Evolutionary conservation across 2,888 invertebrate genomes (phyloP).

Genomic region (Coelinius sp.): DNA sequence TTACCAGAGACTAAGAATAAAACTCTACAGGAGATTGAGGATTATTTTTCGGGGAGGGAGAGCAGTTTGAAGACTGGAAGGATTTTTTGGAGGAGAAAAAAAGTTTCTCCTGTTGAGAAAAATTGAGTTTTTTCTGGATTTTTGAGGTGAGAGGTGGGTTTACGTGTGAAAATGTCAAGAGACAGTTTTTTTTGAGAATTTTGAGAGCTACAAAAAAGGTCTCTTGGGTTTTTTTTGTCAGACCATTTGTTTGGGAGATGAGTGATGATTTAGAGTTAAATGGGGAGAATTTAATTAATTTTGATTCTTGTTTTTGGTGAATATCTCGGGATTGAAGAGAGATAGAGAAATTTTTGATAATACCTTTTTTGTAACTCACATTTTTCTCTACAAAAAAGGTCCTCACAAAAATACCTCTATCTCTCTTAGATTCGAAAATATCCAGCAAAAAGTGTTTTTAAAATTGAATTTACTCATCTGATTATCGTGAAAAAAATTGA

Average conservation of each 20-base stretch:
- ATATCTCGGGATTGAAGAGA: too few species aligned
- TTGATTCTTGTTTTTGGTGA: neutral
- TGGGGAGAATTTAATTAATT: neutral
- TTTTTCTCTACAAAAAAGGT: too few species aligned
- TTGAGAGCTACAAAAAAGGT: too few species aligned
- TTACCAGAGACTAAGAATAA: slow-evolving; percentile 81
- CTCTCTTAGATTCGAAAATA: too few species aligned
- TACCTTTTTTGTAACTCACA: too few species aligned
- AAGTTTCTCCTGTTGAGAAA: neutral
- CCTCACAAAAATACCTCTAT: too few species aligned
- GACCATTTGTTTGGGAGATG: neutral
- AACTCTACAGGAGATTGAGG: slow-evolving; percentile 80
- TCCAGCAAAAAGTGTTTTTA: too few species aligned
- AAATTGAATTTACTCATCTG: too few species aligned
- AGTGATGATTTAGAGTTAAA: neutral
- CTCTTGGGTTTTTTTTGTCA: neutral
- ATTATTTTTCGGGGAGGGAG: slow-evolving; percentile 78
- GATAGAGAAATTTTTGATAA: too few species aligned
- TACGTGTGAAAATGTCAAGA: too few species aligned
- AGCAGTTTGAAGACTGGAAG: slow-evolving; percentile 71
- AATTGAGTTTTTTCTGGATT: neutral
- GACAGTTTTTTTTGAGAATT: neutral
- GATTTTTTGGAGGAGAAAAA: slow-evolving; percentile 47
- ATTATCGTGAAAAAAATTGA: too few species aligned
- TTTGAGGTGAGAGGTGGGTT: too few species aligned